Percentiles rank a stretch among this genome's conserved stretches.
Conservation (phyloP, 2,797 vertebrate genomes). For the Atherinosoma microstoma region DNA sequence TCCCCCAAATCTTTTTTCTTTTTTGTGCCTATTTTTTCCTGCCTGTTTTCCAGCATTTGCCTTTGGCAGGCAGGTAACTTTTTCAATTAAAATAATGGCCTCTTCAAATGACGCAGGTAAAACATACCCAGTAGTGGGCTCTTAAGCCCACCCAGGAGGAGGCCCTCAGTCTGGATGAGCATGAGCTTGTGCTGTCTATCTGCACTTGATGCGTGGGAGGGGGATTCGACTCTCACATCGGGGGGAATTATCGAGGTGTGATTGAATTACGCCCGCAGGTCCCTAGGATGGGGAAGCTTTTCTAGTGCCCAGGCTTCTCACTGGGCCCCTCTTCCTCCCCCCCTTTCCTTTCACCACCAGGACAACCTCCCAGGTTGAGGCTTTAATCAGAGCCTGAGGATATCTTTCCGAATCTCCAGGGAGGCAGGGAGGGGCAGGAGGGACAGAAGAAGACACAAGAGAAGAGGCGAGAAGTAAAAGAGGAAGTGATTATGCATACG, state of each 20-base stretch:
- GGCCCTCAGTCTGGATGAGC: conserved; percentile 67
- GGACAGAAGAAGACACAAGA: conserved; percentile 20
- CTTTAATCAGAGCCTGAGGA: conserved; percentile 71
- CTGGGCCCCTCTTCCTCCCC: conserved; percentile 10
- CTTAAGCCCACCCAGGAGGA: conserved; percentile 74
- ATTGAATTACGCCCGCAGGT: conserved; percentile 73
- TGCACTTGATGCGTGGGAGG: conserved; percentile 52
- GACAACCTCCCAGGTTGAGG: conserved; percentile 44
- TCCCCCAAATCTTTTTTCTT: not conserved
- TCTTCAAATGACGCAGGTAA: conserved; percentile 71
- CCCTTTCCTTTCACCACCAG: conserved; percentile 39
- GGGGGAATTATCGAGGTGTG: conserved; percentile 77
- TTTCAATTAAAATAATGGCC: conserved; percentile 78
- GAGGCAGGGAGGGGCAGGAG: conserved; percentile 33
- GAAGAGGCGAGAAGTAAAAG: conserved; percentile 22
- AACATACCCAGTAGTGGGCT: conserved; percentile 60
- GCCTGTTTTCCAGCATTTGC: conserved; percentile 46
- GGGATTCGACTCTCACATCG: conserved; percentile 62
- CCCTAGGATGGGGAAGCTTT: conserved; percentile 52
- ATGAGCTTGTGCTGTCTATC: conserved; percentile 63
- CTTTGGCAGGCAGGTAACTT: conserved; percentile 68
- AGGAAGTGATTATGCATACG: conserved; percentile 27
- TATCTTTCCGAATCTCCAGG: conserved; percentile 56
- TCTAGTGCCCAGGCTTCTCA: conserved; percentile 23
- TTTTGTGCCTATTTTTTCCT: conserved; percentile 3